Evolutionary conservation across 2,797 vertebrate species (phyloP).

Genomic region (Coregonus suidteri): DNA sequence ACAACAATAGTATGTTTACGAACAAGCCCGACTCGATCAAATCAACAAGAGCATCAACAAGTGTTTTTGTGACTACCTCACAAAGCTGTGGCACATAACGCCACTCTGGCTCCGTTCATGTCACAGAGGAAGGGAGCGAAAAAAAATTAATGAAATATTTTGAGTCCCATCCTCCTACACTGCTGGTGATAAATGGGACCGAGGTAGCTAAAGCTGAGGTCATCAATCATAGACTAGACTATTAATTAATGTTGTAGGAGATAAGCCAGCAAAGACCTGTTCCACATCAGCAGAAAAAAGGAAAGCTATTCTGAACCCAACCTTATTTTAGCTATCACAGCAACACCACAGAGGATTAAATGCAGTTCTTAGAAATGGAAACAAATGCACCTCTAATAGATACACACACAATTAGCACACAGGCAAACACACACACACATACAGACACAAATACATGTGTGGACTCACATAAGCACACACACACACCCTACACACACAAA

Average conservation of each 20-base stretch:
- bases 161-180: constrained; percentile 49
- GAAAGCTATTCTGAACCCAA: constrained; percentile 45
- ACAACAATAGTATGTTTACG: constrained; percentile 34
- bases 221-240: constrained; percentile 73
- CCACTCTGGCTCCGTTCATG: constrained; percentile 28
- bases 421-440: neutral
- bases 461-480: neutral
- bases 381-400: constrained; percentile 27
- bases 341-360: constrained; percentile 37
- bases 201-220: constrained; percentile 66
- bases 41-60: constrained; percentile 38
- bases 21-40: constrained; percentile 24
- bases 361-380: constrained; percentile 34
- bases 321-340: constrained; percentile 38
- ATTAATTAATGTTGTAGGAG: constrained; percentile 82
- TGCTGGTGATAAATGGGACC: constrained; percentile 76
- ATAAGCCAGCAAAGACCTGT: constrained; percentile 57
- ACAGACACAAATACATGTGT: neutral
- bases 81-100: constrained; percentile 5
- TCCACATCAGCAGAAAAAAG: constrained; percentile 75
- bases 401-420: constrained; percentile 14
- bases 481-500: neutral
- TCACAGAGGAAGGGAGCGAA: constrained; percentile 27
- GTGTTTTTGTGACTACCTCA: constrained; percentile 37
- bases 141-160: too few species aligned